Percentiles rank a stretch among this genome's conserved stretches.
These are phyloP conservation scores for Hermodice carunculata DNA, from an alignment of 2,888 invertebrate species.

Conservation along the genomic window DNA sequence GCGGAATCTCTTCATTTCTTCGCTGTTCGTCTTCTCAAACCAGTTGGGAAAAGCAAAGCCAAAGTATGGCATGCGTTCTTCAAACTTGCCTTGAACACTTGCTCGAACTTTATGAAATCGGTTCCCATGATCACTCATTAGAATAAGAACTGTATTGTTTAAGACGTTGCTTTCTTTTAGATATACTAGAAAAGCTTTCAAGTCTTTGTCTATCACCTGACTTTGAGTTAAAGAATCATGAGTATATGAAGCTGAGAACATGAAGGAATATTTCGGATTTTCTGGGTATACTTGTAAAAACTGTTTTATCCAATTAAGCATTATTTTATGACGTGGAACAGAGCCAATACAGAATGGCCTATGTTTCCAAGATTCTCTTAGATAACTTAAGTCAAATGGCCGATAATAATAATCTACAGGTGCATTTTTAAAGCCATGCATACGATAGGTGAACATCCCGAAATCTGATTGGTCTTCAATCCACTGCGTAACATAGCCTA, in stretches of 20 bases:
- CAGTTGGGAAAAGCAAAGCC: slow-evolving; percentile 82
- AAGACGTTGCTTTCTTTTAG: slow-evolving; percentile 75
- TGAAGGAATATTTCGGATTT: slow-evolving; percentile 85
- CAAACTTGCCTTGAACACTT: slow-evolving; percentile 90
- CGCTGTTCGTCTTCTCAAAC: slow-evolving; percentile 76
- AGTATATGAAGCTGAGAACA: slow-evolving; percentile 89
- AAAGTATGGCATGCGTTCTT: slow-evolving; percentile 91
- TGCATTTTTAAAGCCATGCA: slow-evolving; percentile 85
- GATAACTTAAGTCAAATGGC: slow-evolving; percentile 78
- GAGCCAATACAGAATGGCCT: slow-evolving; percentile 77
- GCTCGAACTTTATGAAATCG: slow-evolving; percentile 84
- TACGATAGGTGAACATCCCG: slow-evolving; percentile 90
- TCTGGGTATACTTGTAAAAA: slow-evolving; percentile 76
- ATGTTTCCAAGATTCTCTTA: slow-evolving; percentile 71
- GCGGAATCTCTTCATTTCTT: slow-evolving; percentile 74
- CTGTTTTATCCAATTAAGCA: slow-evolving; percentile 70
- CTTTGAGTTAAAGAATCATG: slow-evolving; percentile 88
- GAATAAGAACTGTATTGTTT: slow-evolving; percentile 84
- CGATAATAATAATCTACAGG: slow-evolving; percentile 93
- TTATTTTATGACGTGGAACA: slow-evolving; percentile 76
- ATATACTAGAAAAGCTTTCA: slow-evolving; percentile 73
- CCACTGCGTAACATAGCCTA: slow-evolving; percentile 78
- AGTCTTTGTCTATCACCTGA: slow-evolving; percentile 87
- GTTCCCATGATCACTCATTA: slow-evolving; percentile 93
- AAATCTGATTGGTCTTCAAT: slow-evolving; percentile 87